phyloP scores from a whole-genome alignment of 2,797 vertebrate species.

The Spondyliosoma cantharus region DNA sequence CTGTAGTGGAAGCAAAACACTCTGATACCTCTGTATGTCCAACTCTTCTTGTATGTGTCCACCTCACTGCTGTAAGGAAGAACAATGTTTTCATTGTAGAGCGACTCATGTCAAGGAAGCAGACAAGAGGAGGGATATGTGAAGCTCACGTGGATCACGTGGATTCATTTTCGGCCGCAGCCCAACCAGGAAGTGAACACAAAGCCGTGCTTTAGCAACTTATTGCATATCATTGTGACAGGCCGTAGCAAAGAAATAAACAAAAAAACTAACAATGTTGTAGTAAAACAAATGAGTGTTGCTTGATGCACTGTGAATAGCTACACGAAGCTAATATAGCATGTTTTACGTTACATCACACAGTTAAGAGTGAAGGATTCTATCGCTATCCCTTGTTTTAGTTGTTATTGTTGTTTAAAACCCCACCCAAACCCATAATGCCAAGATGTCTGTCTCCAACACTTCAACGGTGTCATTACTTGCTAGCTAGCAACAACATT shows the following conservation, averaged over 20 bases:
- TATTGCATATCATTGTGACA: neutral
- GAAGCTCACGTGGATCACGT: conserved; percentile 36
- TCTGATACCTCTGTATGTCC: conserved; percentile 2
- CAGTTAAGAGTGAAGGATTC: too few relatives aligned
- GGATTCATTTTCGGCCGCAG: neutral
- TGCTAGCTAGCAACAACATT: too few relatives aligned
- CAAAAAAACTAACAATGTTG: neutral
- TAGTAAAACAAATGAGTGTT: neutral
- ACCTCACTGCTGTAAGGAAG: neutral
- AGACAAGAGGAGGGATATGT: neutral
- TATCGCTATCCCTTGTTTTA: neutral
- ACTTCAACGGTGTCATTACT: too few relatives aligned
- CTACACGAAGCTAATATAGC: neutral
- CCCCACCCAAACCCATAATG: neutral
- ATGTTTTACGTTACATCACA: neutral
- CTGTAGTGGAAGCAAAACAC: neutral
- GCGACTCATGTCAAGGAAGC: neutral
- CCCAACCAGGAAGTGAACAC: neutral
- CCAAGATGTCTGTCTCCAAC: neutral
- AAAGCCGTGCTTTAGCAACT: neutral
- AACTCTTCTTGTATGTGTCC: neutral
- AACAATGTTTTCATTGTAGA: neutral
- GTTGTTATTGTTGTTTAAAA: neutral
- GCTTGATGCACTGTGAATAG: neutral
- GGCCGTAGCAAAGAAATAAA: too few relatives aligned